A percentile compares a stretch with the other conserved stretches of the same genome.
Evolutionary conservation across 2,113 vertebrate genomes (phyloP).

Genomic region (Lanius collurio): DNA sequence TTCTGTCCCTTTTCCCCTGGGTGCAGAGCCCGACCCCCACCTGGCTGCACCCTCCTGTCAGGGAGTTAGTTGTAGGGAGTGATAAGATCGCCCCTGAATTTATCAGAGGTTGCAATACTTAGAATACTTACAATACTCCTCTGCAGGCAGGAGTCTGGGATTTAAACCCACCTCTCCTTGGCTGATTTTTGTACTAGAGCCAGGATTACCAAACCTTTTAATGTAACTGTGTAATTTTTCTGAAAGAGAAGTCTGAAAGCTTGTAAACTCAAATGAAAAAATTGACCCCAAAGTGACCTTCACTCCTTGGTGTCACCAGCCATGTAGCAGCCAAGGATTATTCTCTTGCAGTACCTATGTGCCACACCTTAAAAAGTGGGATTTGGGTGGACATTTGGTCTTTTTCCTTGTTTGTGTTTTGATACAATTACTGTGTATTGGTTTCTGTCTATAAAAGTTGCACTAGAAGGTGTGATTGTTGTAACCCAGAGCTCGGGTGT

Average conservation of each 20-base stretch:
- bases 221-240: neutral
- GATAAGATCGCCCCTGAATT: neutral
- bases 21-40: neutral
- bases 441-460: neutral
- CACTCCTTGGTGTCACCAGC: rapidly evolving
- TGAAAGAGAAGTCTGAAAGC: neutral
- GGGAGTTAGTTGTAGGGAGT: rapidly evolving
- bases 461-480: rapidly evolving
- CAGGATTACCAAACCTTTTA: neutral
- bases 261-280: neutral
- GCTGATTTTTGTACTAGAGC: rapidly evolving
- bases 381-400: rapidly evolving
- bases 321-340: neutral
- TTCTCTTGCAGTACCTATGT: rapidly evolving
- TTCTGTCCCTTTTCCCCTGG: too few species aligned
- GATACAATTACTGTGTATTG: neutral
- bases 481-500: neutral
- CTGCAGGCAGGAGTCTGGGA: neutral
- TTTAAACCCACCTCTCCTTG: rapidly evolving
- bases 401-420: neutral
- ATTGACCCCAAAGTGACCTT: neutral
- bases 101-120: neutral
- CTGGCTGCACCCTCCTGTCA: neutral
- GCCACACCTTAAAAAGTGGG: neutral
- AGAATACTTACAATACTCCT: too few species aligned